These are phyloP conservation scores for Sebastiscus albofasciatus DNA, from an alignment of 2,797 vertebrate genomes.

Conservation along the genomic window DNA sequence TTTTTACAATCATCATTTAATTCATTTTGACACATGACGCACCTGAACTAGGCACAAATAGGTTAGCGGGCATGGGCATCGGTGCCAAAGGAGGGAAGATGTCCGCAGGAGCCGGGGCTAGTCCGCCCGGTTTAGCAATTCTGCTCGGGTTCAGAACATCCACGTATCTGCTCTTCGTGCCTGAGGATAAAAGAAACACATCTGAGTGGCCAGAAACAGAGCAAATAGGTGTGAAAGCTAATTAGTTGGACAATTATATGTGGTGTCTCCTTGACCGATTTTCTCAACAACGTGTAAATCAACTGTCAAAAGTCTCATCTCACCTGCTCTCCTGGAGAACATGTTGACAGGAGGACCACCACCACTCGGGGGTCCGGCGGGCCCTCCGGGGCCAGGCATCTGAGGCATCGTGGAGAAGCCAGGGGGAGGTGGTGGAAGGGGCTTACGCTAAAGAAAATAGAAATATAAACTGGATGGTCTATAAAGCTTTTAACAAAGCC, in stretches of 20 bases:
- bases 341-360: conserved; percentile 88
- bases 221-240: not conserved
- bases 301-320: conserved; percentile 11
- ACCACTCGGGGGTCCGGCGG: conserved; percentile 68
- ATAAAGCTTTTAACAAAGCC: not conserved
- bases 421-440: conserved; percentile 90
- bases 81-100: conserved; percentile 94
- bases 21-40: not conserved
- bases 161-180: conserved; percentile 91
- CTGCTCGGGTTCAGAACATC: conserved; percentile 92
- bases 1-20: not conserved
- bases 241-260: not conserved
- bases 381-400: conserved; percentile 70
- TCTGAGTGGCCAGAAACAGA: not conserved
- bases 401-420: conserved; percentile 85
- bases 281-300: not conserved
- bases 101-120: conserved; percentile 84
- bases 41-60: conserved; percentile 86
- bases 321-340: conserved; percentile 97
- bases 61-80: conserved; percentile 89
- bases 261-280: not conserved
- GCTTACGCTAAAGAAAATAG: conserved; percentile 85
- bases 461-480: not conserved
- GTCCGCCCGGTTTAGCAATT: conserved; percentile 72
- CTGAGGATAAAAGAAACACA: conserved; percentile 55